Conservation (phyloP, 2,113 vertebrate genomes). For the Lagopus muta region DNA sequence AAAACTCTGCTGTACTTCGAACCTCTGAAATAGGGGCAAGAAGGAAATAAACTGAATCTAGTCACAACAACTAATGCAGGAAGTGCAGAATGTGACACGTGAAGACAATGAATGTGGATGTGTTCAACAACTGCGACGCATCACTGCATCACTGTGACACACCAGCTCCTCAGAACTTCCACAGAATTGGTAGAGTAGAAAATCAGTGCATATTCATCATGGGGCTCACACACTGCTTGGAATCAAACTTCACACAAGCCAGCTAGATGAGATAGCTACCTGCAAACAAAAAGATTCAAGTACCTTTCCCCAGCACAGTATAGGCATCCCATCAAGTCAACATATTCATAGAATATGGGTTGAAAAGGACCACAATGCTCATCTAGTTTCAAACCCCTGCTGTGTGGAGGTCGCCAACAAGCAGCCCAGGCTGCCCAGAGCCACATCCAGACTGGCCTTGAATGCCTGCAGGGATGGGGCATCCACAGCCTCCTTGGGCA, state of each 20-base stretch:
- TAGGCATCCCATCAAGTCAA: not conserved
- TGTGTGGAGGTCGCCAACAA: too few species aligned
- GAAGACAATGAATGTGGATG: not conserved
- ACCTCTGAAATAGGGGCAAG: not conserved
- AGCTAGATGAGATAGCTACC: not conserved
- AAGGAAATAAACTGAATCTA: not conserved
- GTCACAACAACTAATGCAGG: not conserved
- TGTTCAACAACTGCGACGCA: not conserved
- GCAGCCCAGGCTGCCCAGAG: too few species aligned
- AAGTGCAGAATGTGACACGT: rapidly evolving
- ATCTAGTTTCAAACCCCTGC: too few species aligned
- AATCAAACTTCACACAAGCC: rapidly evolving
- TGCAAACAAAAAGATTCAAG: not conserved
- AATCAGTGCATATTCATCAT: rapidly evolving
- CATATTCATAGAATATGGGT: not conserved
- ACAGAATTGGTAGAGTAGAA: not conserved
- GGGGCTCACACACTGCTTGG: rapidly evolving
- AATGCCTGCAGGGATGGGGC: too few species aligned
- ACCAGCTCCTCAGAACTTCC: not conserved
- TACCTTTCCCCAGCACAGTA: not conserved
- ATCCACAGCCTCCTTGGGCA: too few species aligned
- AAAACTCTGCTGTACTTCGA: not conserved
- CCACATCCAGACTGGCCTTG: too few species aligned
- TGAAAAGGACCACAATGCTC: too few species aligned
- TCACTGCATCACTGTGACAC: not conserved